These are phyloP conservation scores for Vultur gryphus DNA, from an alignment of 2,797 vertebrate species.

Conservation along the genomic window DNA sequence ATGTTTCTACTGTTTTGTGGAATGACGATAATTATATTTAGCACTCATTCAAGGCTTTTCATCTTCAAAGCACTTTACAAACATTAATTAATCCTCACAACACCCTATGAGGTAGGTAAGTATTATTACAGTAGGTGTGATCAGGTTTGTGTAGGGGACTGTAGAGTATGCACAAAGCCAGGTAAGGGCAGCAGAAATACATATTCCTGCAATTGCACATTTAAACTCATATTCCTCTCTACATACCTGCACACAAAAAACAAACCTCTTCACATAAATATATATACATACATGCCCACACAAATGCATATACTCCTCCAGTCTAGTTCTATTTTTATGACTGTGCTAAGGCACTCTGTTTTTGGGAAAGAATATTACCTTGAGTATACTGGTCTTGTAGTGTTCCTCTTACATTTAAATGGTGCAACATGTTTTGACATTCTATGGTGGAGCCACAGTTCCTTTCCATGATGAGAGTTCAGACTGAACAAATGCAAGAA, in stretches of 20 bases:
- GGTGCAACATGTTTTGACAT: neutral
- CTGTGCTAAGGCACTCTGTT: neutral
- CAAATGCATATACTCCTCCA: neutral
- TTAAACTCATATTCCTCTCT: neutral
- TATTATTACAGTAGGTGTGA: slow-evolving; percentile 61
- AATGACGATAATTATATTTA: slow-evolving; percentile 61
- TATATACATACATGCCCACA: neutral
- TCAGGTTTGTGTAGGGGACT: slow-evolving; percentile 33
- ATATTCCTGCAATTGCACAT: neutral
- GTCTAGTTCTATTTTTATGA: neutral
- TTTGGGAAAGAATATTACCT: neutral
- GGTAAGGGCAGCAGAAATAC: slow-evolving; percentile 7
- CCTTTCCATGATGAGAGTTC: neutral
- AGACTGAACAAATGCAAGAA: neutral
- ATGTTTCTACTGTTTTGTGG: slow-evolving; percentile 62
- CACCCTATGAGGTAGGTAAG: slow-evolving; percentile 65
- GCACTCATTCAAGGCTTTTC: slow-evolving; percentile 54
- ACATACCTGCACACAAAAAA: neutral
- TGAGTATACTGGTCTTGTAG: neutral
- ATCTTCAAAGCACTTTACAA: slow-evolving; percentile 58
- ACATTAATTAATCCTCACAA: slow-evolving; percentile 61
- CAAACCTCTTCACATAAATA: neutral
- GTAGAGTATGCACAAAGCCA: slow-evolving; percentile 24
- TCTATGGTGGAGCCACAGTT: neutral
- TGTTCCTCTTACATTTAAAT: neutral